phyloP scores from a whole-genome alignment of 2,113 vertebrate species.

The Boleophthalmus pectinirostris region DNA sequence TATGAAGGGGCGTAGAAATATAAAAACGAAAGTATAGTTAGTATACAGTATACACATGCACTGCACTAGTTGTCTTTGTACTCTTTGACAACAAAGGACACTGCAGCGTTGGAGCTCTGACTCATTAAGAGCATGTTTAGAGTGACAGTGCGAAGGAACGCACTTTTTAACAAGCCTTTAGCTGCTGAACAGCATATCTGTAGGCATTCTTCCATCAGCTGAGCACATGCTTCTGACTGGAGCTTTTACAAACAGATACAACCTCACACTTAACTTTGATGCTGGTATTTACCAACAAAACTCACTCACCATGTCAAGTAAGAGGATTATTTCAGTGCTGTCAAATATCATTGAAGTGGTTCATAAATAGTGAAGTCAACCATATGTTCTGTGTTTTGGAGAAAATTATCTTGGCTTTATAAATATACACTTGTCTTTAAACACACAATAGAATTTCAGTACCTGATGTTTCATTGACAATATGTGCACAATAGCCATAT shows the following conservation, averaged over 20 bases:
- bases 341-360: slow-evolving; percentile 63
- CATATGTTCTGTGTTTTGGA: background rate
- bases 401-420: background rate
- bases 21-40: background rate
- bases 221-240: slow-evolving; percentile 67
- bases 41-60: background rate
- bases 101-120: slow-evolving; percentile 24
- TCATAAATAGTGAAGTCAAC: slow-evolving; percentile 25
- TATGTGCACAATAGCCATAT: too few species aligned
- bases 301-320: slow-evolving; percentile 64
- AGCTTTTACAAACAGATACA: slow-evolving; percentile 61
- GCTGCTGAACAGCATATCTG: slow-evolving; percentile 64
- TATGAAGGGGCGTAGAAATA: background rate
- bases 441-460: too few species aligned
- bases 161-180: slow-evolving; percentile 78
- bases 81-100: slow-evolving; percentile 6
- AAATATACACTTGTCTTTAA: too few species aligned
- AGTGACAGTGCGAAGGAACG: slow-evolving; percentile 36
- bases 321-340: slow-evolving; percentile 77
- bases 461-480: too few species aligned
- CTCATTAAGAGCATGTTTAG: slow-evolving; percentile 50
- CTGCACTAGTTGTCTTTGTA: background rate
- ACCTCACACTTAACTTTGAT: slow-evolving; percentile 69
- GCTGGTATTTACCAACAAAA: slow-evolving; percentile 79
- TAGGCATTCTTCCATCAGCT: slow-evolving; percentile 73